Evolutionary conservation across 1,140 invertebrate genomes (phyloP).

Genomic region (Procambarus virginalis): DNA sequence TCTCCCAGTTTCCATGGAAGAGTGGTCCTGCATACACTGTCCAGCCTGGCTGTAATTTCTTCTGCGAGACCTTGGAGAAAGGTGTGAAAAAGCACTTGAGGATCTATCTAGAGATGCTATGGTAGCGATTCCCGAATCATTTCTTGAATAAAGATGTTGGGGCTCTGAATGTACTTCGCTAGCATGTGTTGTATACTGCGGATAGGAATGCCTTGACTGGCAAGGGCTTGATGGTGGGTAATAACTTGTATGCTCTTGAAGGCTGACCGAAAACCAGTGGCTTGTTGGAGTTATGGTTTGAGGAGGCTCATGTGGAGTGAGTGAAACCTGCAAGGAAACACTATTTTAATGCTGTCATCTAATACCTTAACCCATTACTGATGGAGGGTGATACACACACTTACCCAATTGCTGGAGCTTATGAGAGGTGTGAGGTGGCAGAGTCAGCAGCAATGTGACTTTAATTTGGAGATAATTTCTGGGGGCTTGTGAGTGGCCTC

Average conservation of each 20-base stretch:
- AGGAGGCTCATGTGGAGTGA: conserved; percentile 57
- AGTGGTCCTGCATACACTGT: neutral
- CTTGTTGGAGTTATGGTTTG: conserved; percentile 28
- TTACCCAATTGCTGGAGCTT: no score
- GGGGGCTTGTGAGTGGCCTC: no score
- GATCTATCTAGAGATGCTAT: neutral
- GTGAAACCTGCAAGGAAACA: conserved; percentile 29
- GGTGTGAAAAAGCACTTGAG: conserved; percentile 10
- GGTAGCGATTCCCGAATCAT: neutral
- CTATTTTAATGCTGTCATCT: no score
- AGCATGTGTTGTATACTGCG: conserved; percentile 7
- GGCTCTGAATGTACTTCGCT: neutral
- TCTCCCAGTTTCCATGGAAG: neutral
- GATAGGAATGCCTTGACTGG: conserved; percentile 19
- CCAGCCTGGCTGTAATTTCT: conserved; percentile 4
- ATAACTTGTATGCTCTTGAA: conserved; percentile 15
- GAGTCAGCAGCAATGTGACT: no score
- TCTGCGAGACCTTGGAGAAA: conserved; percentile 20
- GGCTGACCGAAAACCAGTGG: conserved; percentile 7
- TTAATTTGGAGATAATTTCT: no score
- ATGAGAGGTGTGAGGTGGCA: no score
- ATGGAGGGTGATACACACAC: no score
- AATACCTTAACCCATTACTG: no score
- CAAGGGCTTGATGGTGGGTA: neutral
- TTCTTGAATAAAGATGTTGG: neutral